Evolutionary conservation across 2,113 vertebrate genomes (phyloP).

Genomic region (Marcusenius ussheri): DNA sequence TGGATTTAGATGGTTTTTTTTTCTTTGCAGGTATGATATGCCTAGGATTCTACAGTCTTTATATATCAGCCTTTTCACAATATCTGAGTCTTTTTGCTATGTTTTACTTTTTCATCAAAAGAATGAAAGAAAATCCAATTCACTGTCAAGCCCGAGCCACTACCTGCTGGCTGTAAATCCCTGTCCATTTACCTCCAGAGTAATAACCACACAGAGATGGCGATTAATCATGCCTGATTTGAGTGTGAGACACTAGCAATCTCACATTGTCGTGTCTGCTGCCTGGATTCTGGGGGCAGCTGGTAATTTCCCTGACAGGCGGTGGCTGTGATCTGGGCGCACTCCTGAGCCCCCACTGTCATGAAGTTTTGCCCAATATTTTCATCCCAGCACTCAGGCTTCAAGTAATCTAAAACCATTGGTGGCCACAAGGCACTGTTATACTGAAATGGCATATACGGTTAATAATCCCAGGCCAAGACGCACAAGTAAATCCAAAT

Average conservation of each 20-base stretch:
- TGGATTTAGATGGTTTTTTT: not conserved
- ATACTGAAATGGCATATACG: not conserved
- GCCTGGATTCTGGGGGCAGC: conserved; percentile 1
- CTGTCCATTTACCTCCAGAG: conserved; percentile 3
- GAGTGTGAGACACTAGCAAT: not conserved
- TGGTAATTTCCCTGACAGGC: conserved; percentile 11
- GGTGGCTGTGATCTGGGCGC: not conserved
- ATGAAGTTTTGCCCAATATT: conserved; percentile 4
- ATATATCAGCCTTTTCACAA: not conserved
- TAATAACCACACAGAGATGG: not conserved
- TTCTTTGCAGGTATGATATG: not conserved
- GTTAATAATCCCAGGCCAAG: not conserved
- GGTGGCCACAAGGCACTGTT: not conserved
- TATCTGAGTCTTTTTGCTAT: not conserved
- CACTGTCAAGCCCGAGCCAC: not conserved
- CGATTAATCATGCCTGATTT: conserved; percentile 16
- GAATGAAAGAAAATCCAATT: not conserved
- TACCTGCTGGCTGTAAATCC: not conserved
- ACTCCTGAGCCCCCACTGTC: not conserved
- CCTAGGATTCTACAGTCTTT: not conserved
- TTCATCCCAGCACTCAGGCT: not conserved
- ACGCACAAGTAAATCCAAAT: not conserved
- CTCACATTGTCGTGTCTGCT: not conserved
- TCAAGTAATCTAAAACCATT: not conserved
- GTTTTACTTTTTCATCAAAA: conserved; percentile 1